Conservation (phyloP, 2,888 invertebrate species). For the Callosobruchus maculatus region DNA sequence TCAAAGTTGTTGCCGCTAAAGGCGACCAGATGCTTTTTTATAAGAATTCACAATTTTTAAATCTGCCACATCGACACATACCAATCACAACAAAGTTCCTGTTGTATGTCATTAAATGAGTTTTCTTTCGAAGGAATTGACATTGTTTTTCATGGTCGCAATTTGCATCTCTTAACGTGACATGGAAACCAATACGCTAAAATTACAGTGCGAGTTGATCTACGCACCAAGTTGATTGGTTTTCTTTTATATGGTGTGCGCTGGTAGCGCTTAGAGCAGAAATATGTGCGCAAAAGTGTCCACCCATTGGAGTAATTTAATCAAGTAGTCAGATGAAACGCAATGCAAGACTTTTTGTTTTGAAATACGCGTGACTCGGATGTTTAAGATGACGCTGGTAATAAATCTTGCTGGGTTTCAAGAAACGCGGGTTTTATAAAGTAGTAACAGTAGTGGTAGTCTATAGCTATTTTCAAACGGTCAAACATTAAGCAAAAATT, state of each 20-base stretch:
- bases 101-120: neutral
- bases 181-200: neutral
- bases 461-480: no score
- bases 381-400: neutral
- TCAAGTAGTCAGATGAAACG: neutral
- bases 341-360: neutral
- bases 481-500: no score
- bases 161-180: neutral
- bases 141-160: neutral
- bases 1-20: no score
- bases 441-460: neutral
- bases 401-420: neutral
- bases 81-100: neutral
- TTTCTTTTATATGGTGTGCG: neutral
- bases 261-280: neutral
- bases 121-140: neutral
- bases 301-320: neutral
- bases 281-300: neutral
- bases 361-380: neutral
- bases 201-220: neutral
- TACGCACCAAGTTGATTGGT: neutral
- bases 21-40: no score
- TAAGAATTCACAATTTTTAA: no score
- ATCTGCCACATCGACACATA: no score
- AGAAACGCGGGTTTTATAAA: neutral